phyloP scores from a whole-genome alignment of 2,113 vertebrate genomes.

The Crotalus horridus region DNA sequence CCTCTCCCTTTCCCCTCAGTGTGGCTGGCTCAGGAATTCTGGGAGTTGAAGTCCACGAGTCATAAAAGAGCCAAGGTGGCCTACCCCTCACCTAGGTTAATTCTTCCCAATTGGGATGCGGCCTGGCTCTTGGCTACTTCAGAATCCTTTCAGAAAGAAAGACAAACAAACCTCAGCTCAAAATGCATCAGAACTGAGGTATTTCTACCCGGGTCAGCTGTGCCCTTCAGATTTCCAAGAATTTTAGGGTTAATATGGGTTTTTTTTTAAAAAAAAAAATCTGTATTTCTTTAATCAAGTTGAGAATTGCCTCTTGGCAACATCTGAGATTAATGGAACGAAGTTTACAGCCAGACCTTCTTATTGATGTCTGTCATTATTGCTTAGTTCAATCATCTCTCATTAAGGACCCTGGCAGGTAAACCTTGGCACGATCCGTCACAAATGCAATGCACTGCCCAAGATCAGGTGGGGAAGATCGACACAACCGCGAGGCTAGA shows the following conservation, averaged over 20 bases:
- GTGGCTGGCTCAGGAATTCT: too few relatives aligned
- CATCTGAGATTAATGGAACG: slow-evolving; percentile 32
- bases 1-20: too few relatives aligned
- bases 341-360: slow-evolving; percentile 32
- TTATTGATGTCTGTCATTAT: slow-evolving; percentile 48
- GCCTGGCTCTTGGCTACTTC: not conserved
- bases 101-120: not conserved
- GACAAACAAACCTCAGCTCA: slow-evolving; percentile 33
- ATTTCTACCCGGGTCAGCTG: not conserved
- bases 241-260: rapidly evolving
- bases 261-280: not conserved
- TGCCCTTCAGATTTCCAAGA: slow-evolving; percentile 12
- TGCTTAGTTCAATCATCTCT: slow-evolving; percentile 52
- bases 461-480: not conserved
- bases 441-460: slow-evolving; percentile 8
- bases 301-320: slow-evolving; percentile 23
- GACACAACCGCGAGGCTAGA: not conserved
- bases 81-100: too few relatives aligned
- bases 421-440: slow-evolving; percentile 43
- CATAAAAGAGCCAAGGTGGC: too few relatives aligned
- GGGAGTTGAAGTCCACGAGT: too few relatives aligned
- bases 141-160: not conserved
- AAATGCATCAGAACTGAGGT: not conserved
- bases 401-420: slow-evolving; percentile 37
- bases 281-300: not conserved